Evolutionary conservation across 2,888 invertebrate genomes (phyloP).

Genomic region (Andricus curvator): DNA sequence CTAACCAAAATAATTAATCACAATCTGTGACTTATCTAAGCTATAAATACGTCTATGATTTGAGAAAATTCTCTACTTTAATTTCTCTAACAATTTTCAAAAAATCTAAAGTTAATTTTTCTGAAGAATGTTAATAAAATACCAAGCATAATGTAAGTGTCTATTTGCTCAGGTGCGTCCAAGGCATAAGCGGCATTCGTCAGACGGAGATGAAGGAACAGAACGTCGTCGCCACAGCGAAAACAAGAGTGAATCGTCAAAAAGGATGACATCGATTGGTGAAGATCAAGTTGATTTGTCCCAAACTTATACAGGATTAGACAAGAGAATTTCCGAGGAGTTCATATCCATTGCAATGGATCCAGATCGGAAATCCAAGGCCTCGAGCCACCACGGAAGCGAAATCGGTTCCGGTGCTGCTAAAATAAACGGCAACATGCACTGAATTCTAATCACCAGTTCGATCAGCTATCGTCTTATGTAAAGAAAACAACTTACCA

Average conservation of each 20-base stretch:
- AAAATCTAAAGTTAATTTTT: background rate
- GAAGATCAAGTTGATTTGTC: slow-evolving; percentile 72
- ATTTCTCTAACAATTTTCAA: background rate
- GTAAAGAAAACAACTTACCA: slow-evolving; percentile 21
- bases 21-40: background rate
- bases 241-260: slow-evolving; percentile 60
- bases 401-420: slow-evolving; percentile 60
- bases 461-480: slow-evolving; percentile 10
- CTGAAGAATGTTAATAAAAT: background rate
- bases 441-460: slow-evolving; percentile 22
- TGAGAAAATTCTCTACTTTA: slow-evolving; percentile 4
- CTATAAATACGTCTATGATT: background rate
- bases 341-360: slow-evolving; percentile 77
- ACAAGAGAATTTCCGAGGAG: slow-evolving; percentile 75
- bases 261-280: slow-evolving; percentile 67
- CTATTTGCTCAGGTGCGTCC: slow-evolving; percentile 58
- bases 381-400: slow-evolving; percentile 72
- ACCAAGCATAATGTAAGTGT: background rate
- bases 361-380: slow-evolving; percentile 74
- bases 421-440: slow-evolving; percentile 31
- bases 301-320: slow-evolving; percentile 74
- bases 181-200: slow-evolving; percentile 66
- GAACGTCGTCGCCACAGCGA: slow-evolving; percentile 65
- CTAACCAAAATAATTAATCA: background rate
- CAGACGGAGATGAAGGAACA: slow-evolving; percentile 56